phyloP scores from a whole-genome alignment of 2,113 vertebrate genomes.

The Petrocephalus zakoni region DNA sequence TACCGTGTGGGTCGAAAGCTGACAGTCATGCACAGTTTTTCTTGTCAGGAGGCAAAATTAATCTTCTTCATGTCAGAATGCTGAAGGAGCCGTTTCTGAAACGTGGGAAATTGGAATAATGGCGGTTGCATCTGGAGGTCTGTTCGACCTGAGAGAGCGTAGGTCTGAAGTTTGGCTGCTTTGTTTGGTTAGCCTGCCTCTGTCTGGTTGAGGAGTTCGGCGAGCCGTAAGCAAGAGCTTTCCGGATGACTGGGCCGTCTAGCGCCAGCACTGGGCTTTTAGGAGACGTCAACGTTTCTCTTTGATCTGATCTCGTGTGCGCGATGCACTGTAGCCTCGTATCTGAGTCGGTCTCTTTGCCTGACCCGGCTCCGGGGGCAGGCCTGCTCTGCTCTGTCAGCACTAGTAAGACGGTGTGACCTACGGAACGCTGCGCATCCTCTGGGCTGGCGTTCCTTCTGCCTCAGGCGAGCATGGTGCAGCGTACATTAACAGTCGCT shows the following conservation, averaged over 20 bases:
- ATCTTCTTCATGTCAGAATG: background rate
- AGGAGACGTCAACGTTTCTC: background rate
- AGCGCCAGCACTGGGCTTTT: background rate
- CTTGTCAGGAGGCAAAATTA: background rate
- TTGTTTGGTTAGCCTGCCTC: background rate
- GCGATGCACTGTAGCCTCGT: background rate
- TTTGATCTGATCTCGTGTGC: background rate
- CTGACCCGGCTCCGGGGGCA: background rate
- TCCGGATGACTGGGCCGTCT: background rate
- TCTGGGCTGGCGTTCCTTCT: background rate
- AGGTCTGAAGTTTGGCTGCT: background rate
- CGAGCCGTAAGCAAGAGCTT: background rate
- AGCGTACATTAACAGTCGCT: background rate
- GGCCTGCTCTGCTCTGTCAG: background rate
- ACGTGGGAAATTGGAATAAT: background rate
- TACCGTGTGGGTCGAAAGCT: background rate
- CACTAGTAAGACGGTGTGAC: too few relatives aligned
- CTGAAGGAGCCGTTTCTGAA: background rate
- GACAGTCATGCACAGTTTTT: background rate
- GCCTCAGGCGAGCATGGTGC: background rate
- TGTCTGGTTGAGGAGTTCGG: background rate
- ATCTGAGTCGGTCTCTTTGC: background rate
- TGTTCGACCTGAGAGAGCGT: background rate
- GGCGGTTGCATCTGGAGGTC: background rate
- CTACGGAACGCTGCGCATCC: too few relatives aligned